Base-by-base conservation (phyloP, 1,140 invertebrate species). In the Drosophila mayri region DNA sequence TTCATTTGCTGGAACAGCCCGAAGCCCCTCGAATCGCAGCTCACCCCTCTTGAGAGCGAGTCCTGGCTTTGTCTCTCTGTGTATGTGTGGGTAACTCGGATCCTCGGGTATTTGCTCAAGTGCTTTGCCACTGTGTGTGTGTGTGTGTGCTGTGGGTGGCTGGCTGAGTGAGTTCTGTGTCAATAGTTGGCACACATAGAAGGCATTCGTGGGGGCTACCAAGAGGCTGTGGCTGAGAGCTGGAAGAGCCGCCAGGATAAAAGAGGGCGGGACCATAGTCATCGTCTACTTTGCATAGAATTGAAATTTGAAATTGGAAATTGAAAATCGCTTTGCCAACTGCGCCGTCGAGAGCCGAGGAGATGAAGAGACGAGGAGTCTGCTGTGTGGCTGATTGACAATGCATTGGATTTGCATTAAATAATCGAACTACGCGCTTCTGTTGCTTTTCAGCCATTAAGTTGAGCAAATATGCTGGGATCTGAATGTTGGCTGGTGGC, bases 231-330 rank as follows among this genome's bases (percentile, higher is more conserved):
- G 16, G n/a, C 64, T 9, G 47, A n/a, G 28, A 25, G 46, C 22
- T n/a, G 25, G 20, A 16, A 44, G 1, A 2, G 43, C 43, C 43
- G 14, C 9, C 14, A 20, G 22, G 12, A 25, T 50, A 7, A 25
- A 20, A 16, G 32, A 8, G 32, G 47, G 32, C 18, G 60, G n/a
- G 35, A 47, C 20, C 25, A 64, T 63, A 68, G 60, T 76, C 60
- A 63, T 54, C 43, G 63, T 64, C 80, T 87, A 67, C 85, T 87
- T 87, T 87, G 85, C 84, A 87, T 78, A 74, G 77, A 87, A 84
- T 77, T 74, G 54, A 87, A 81, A 85, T 81, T 83, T 85, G 71
- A 85, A 87, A 87, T 87, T 83, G 83, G 80, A 88, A 88, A 82
- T 81, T 81, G 79, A 78, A 78, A 78, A 85, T 85, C 83, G 83